Conservation (phyloP, 2,113 vertebrate species). For the Paramisgurnus dabryanus region DNA sequence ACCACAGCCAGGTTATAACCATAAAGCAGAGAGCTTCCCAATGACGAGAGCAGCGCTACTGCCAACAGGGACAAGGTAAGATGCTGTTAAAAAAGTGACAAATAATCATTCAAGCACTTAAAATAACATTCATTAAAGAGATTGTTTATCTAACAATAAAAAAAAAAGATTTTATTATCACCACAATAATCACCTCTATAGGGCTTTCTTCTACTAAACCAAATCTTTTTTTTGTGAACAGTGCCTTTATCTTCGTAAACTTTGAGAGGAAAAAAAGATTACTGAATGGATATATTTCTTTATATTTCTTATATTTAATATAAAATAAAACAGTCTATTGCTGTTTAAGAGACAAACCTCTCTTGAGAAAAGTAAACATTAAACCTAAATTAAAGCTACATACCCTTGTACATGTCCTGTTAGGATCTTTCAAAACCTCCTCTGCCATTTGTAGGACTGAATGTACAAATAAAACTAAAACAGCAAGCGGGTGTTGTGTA, state of each 20-base stretch:
- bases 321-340: not conserved
- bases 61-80: constrained; percentile 80
- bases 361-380: no score
- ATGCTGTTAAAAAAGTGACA: constrained; percentile 64
- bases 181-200: no score
- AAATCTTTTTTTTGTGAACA: no score
- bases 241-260: no score
- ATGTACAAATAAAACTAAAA: constrained; percentile 46
- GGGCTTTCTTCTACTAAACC: no score
- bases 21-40: constrained; percentile 61
- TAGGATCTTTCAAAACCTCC: constrained; percentile 61
- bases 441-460: constrained; percentile 70
- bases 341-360: no score
- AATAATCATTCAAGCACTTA: not conserved
- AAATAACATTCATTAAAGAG: no score
- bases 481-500: constrained; percentile 22
- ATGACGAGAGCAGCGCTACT: constrained; percentile 80
- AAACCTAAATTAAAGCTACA: constrained; percentile 48
- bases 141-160: not conserved
- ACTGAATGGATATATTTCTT: no score
- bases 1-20: constrained; percentile 89
- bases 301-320: no score
- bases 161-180: not conserved
- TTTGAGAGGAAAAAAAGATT: no score
- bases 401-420: constrained; percentile 64